Base-by-base conservation (phyloP, 2,797 vertebrate species). In the Adelosebastes latens region DNA sequence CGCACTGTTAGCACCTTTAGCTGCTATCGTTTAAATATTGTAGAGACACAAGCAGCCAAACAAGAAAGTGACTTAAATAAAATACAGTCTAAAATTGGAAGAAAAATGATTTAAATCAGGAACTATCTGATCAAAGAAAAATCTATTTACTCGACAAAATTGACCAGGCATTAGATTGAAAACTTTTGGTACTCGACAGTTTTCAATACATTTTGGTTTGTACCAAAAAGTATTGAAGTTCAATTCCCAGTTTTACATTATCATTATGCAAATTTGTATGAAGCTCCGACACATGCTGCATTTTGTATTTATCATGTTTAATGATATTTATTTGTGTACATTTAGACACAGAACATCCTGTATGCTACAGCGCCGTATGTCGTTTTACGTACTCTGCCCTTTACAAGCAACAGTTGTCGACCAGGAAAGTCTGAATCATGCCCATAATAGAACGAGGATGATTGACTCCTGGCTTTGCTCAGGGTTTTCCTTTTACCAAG, bases 401-500 rank as follows among this genome's bases (percentile, higher is more conserved):
- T 84, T 84, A 83, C 20, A 75, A 78, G 82, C 83, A 88, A 81
- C 90, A 88, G 84, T 83, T 90, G 88, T 89, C 81, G 79, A 85
- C 86, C 84, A 75, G 87, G 86, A 93, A 91, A 92, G 77, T 88
- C 85, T 91, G 87, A 90, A 87, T 91, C 85, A 87, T 87, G 76
- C 86, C 86, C 83, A 68, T 86, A 79, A 88, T 88, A 89, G 87
- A 89, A 89, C 34, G 8, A 64, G 82, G 59, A 85, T 86, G 87
- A 89, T 85, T 91, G 88, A 90, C 84, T 91, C 65, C 77, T 92
- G 91, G 89, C 90, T 88, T 86, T 80, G 80, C 66, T 52, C 55
- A 12, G 65, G 75, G 74, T 91, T 92, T 90, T 92, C 82, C 87
- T 78, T 88, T 84, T 81, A 81, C 75, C 68, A 80, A 68, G 82